Percentiles rank a stretch among this genome's conserved stretches.
Evolutionary conservation across 2,113 vertebrate species (phyloP).

Genomic region (Drymodes brunneopygia): DNA sequence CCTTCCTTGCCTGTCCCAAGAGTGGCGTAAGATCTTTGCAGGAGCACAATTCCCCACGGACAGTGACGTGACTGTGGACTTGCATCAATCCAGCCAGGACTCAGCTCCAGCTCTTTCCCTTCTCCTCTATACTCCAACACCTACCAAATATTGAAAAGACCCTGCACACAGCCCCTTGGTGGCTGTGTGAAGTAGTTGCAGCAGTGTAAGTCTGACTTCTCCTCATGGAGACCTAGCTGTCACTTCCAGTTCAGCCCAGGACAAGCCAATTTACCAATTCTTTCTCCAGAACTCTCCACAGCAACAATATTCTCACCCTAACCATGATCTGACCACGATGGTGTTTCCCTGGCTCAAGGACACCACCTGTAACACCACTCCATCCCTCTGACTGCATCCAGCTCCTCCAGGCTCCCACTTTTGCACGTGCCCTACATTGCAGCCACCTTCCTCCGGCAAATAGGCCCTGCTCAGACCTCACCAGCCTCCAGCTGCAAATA

Average conservation of each 20-base stretch:
- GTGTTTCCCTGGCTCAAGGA: not conserved
- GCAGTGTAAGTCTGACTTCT: not conserved
- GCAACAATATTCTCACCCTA: not conserved
- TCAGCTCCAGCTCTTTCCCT: not conserved
- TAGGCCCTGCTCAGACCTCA: not conserved
- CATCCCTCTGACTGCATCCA: fast-evolving
- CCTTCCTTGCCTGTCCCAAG: not conserved
- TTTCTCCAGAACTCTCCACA: not conserved
- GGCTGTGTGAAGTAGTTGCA: not conserved
- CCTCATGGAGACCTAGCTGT: not conserved
- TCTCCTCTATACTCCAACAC: not conserved
- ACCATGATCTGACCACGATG: not conserved
- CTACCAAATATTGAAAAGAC: not conserved
- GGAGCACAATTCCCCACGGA: fast-evolving
- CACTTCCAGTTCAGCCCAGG: not conserved
- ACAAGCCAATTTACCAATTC: not conserved
- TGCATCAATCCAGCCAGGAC: not conserved
- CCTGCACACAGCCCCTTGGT: not conserved
- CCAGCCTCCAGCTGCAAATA: not conserved
- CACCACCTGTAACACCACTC: not conserved
- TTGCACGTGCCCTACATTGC: no score
- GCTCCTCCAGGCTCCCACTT: not conserved
- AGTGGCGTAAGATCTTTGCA: not conserved
- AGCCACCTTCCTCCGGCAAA: fast-evolving
- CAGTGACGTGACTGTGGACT: not conserved